phyloP scores from a whole-genome alignment of 2,888 invertebrate species.

The Drosophila melanosoma region DNA sequence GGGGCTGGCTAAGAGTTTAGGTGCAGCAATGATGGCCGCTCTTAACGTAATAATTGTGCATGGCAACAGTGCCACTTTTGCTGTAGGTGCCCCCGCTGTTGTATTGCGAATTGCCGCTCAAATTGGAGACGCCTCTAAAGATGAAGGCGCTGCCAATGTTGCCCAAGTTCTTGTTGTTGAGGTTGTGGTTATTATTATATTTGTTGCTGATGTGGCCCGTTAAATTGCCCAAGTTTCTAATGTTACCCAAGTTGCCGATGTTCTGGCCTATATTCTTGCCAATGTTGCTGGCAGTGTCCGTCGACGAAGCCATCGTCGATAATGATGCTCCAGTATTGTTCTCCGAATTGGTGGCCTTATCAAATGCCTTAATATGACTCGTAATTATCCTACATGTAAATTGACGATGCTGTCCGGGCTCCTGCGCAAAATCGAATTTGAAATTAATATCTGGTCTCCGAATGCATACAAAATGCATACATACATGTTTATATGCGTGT shows the following conservation, averaged over 20 bases:
- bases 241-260: slow-evolving; percentile 8
- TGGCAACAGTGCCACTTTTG: slow-evolving; percentile 72
- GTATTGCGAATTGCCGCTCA: slow-evolving; percentile 30
- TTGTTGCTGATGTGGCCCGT: slow-evolving; percentile 39
- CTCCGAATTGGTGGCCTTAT: slow-evolving; percentile 56
- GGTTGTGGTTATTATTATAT: slow-evolving; percentile 7
- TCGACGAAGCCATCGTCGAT: slow-evolving; percentile 7
- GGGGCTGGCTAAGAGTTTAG: slow-evolving; percentile 60
- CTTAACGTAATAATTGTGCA: slow-evolving; percentile 84
- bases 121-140: slow-evolving; percentile 14
- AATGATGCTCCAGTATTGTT: slow-evolving; percentile 22
- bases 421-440: slow-evolving; percentile 60
- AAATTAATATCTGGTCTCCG: slow-evolving; percentile 15
- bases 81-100: slow-evolving; percentile 75
- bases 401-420: slow-evolving; percentile 83
- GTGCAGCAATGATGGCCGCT: slow-evolving; percentile 85
- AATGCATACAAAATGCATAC: slow-evolving; percentile 14
- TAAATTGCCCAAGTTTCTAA: slow-evolving; percentile 11
- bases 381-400: slow-evolving; percentile 84
- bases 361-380: slow-evolving; percentile 74
- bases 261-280: slow-evolving; percentile 5
- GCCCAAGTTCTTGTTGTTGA: slow-evolving; percentile 18
- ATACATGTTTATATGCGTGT: slow-evolving; percentile 27
- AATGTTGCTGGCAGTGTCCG: slow-evolving; percentile 1
- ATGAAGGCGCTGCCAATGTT: slow-evolving; percentile 25